Evolutionary conservation across 2,797 vertebrate genomes (phyloP).

Genomic region (Melanotaenia maccullochi): DNA sequence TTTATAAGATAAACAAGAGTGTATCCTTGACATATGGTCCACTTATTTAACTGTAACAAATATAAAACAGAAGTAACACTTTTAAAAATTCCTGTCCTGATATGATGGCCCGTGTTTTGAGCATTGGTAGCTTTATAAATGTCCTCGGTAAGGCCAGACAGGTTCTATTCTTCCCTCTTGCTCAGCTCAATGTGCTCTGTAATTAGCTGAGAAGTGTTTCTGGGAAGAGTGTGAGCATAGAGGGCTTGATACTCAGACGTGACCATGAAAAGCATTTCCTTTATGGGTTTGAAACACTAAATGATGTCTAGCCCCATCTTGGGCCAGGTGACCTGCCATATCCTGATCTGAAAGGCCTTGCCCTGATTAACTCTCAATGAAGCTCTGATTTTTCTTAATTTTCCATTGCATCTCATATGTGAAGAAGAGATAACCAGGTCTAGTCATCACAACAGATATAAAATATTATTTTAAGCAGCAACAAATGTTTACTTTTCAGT

Average conservation of each 20-base stretch:
- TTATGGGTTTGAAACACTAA: constrained; percentile 54
- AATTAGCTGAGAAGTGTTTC: constrained; percentile 66
- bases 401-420: constrained; percentile 1
- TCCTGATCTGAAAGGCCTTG: constrained; percentile 33
- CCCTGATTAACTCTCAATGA: constrained; percentile 62
- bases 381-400: constrained; percentile 38
- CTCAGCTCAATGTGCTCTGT: constrained; percentile 59
- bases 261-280: constrained; percentile 67
- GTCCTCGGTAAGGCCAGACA: constrained; percentile 53
- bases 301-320: constrained; percentile 46
- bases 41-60: constrained; percentile 28
- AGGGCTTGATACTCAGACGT: constrained; percentile 60
- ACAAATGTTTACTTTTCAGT: neutral
- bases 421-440: constrained; percentile 6
- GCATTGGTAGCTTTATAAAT: constrained; percentile 45
- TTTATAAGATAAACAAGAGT: constrained; percentile 25
- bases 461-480: constrained; percentile 6
- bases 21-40: constrained; percentile 36
- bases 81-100: constrained; percentile 37
- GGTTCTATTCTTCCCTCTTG: constrained; percentile 60
- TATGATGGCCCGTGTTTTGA: constrained; percentile 17
- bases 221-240: constrained; percentile 45
- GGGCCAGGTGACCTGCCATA: constrained; percentile 46
- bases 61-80: constrained; percentile 23
- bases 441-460: neutral